Evolutionary conservation across 1,140 invertebrate genomes (phyloP), one percentile per base, ranked within the genome.

Genomic region (Procambarus virginalis): DNA sequence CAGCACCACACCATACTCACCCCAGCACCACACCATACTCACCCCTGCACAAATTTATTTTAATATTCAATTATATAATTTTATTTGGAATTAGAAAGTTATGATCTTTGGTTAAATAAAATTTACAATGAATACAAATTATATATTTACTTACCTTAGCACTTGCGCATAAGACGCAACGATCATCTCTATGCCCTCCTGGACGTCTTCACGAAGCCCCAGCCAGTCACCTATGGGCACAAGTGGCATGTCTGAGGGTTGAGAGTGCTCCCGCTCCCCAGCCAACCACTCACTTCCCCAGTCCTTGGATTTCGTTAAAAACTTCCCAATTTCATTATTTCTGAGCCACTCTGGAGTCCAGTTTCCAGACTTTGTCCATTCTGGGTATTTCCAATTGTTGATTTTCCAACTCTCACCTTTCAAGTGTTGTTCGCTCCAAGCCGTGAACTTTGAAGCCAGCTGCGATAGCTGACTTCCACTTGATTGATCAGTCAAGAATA

Each of bases 331-430:
- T 45, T 73, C 60, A 3, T 22, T 22, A n/a, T 70, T 49, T 51
- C 79, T 70, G 6, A 87, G 64, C 86, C 86, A 87, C 46, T 87
- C 86, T 49, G 86, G 60, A 14, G 45, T 87, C 86, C 77, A 87
- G 12, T 45, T 68, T 46, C 49, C 78, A 9, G 76, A 48, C 45
- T 34, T 80, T 14, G 73, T 12, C 86, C 86, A 87, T 79, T 87
- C 64, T 12, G 55, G 20, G 14, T 77, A 79, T 51, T 73, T 87
- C 75, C 79, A 55, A 6, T 9, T 75, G 73, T 85, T 51, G 22
- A 76, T 17, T 58, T 77, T 85, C 84, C 84, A 85, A 45, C 75
- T 48, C 22, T 85, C 55, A 12, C 55, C 20, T 58, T 85, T 85
- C 84, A 51, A 85, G 48, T 51, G 10, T 8, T 22, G 49, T 4